Percentiles rank a stretch among this genome's conserved stretches.
These are phyloP conservation scores for Sebastes hubbsi DNA, from an alignment of 2,797 vertebrate species.

Conservation along the genomic window DNA sequence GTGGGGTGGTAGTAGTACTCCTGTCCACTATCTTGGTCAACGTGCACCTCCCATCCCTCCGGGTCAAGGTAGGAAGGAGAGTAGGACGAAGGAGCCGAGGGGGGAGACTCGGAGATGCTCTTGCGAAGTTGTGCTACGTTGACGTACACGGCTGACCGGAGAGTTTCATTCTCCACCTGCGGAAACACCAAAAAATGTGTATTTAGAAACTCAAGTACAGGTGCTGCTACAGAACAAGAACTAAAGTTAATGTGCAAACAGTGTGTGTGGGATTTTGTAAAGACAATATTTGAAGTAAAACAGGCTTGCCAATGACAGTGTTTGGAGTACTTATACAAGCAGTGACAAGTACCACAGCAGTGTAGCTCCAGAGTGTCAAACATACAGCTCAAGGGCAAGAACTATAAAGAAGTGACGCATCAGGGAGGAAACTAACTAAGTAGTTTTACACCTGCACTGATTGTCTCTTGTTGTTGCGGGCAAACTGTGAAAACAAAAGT, in stretches of 20 bases:
- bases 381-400: too few relatives aligned
- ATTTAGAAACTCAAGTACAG: not conserved
- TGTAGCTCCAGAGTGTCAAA: too few relatives aligned
- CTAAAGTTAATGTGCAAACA: not conserved
- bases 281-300: not conserved
- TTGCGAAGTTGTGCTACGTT: constrained; percentile 86
- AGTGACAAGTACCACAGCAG: too few relatives aligned
- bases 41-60: constrained; percentile 90
- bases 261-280: not conserved
- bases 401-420: too few relatives aligned
- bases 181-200: not conserved
- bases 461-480: too few relatives aligned
- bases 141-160: constrained; percentile 82
- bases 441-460: too few relatives aligned
- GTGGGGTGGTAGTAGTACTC: constrained; percentile 90
- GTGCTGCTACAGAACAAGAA: not conserved
- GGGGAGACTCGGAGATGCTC: constrained; percentile 44
- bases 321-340: not conserved
- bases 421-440: too few relatives aligned
- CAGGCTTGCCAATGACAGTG: too few relatives aligned
- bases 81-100: constrained; percentile 25
- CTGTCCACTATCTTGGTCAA: constrained; percentile 87
- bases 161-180: constrained; percentile 72
- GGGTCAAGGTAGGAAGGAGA: constrained; percentile 60
- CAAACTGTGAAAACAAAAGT: too few relatives aligned